Conservation (phyloP, 2,797 vertebrate species). For the Ambastaia sidthimunki region DNA sequence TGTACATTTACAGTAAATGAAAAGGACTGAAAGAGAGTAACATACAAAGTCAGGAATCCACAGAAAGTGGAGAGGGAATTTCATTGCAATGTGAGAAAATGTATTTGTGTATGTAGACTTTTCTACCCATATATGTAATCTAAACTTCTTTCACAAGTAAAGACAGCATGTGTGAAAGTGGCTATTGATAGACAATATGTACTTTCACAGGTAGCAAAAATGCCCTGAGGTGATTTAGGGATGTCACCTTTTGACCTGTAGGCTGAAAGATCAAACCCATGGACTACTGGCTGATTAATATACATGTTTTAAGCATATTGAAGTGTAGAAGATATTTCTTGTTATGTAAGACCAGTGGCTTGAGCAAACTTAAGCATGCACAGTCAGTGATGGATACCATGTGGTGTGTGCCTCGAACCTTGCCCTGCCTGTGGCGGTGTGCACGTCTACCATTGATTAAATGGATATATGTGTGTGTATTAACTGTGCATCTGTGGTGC, state of each 20-base stretch:
- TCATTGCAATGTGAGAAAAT: constrained; percentile 19
- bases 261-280: background rate
- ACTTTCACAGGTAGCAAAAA: constrained; percentile 19
- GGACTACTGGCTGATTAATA: background rate
- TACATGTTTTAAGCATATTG: background rate
- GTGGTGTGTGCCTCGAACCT: constrained; percentile 1
- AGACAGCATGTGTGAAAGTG: too few relatives aligned
- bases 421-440: constrained; percentile 21
- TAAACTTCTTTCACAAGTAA: background rate
- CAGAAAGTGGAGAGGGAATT: background rate
- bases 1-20: background rate
- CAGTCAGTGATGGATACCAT: constrained; percentile 26
- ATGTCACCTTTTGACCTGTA: constrained; percentile 10
- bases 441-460: constrained; percentile 16
- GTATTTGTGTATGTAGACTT: constrained; percentile 10
- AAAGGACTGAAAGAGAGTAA: background rate
- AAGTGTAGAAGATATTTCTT: background rate
- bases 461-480: background rate
- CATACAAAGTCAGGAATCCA: background rate
- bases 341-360: constrained; percentile 4
- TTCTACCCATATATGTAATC: background rate
- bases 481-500: too few relatives aligned
- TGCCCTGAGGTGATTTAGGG: background rate
- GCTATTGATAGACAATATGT: background rate
- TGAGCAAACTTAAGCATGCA: constrained; percentile 16